These are phyloP conservation scores for Machimus atricapillus DNA, from an alignment of 2,888 invertebrate species.

Conservation along the genomic window DNA sequence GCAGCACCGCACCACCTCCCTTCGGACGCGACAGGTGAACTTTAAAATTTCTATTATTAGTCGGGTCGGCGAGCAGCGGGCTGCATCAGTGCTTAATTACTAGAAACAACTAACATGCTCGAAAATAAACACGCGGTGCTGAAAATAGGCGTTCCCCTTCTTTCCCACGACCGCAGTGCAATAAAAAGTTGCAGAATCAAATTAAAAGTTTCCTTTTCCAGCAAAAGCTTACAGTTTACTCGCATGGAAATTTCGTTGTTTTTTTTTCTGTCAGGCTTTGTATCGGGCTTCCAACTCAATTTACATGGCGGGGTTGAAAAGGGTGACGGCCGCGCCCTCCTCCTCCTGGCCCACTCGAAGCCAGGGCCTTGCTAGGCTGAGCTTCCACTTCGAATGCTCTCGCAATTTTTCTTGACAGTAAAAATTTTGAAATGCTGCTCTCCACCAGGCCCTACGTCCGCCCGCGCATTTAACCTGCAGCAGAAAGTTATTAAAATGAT, in stretches of 20 bases:
- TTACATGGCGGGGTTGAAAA: background rate
- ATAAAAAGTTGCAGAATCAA: slow-evolving; percentile 23
- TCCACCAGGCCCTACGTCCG: background rate
- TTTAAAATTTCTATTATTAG: background rate
- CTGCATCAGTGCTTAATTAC: background rate
- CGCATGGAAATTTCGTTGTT: slow-evolving; percentile 19
- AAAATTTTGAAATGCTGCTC: background rate
- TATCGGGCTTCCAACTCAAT: slow-evolving; percentile 8
- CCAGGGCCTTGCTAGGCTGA: background rate
- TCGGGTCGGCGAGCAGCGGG: background rate
- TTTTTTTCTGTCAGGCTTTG: background rate
- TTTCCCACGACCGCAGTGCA: background rate
- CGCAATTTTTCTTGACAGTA: slow-evolving; percentile 24
- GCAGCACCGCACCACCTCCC: background rate
- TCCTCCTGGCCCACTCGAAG: background rate
- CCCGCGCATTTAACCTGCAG: slow-evolving; percentile 19
- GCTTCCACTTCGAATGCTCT: background rate
- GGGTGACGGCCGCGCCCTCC: background rate
- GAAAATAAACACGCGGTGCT: background rate
- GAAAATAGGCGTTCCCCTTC: background rate
- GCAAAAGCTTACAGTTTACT: background rate
- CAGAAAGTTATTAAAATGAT: slow-evolving; percentile 32
- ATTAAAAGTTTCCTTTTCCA: slow-evolving; percentile 28
- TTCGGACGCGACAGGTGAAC: background rate
- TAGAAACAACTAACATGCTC: background rate